Conservation (phyloP, 2,797 vertebrate genomes). For the Sus cebifrons region DNA sequence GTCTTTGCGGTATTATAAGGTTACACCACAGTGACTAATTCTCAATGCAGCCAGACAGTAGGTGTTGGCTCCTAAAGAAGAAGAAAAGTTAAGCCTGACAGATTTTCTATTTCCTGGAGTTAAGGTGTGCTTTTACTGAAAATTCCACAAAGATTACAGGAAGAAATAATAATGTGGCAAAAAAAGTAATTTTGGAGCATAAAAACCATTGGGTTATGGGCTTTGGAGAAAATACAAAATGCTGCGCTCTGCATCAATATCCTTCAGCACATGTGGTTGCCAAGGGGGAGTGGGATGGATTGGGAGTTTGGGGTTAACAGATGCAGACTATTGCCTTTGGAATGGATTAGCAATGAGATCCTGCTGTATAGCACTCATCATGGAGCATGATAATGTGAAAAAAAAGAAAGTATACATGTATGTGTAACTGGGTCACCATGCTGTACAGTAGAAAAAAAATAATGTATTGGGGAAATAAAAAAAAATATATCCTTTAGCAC, state of each 20-base stretch:
- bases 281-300: too few relatives aligned
- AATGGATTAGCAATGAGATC: too few relatives aligned
- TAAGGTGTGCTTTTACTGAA: slow-evolving; percentile 67
- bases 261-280: not conserved
- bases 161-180: slow-evolving; percentile 55
- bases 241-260: not conserved
- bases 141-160: slow-evolving; percentile 52
- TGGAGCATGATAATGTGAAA: too few relatives aligned
- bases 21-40: not conserved
- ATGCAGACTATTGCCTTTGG: too few relatives aligned
- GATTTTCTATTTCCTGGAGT: slow-evolving; percentile 70
- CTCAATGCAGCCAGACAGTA: slow-evolving; percentile 2
- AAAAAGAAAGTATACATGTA: too few relatives aligned
- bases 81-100: slow-evolving; percentile 46
- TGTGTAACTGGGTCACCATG: too few relatives aligned
- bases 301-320: too few relatives aligned
- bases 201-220: not conserved
- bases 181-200: slow-evolving; percentile 24
- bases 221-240: slow-evolving; percentile 53
- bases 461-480: too few relatives aligned
- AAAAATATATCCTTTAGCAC: not conserved
- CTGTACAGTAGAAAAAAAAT: too few relatives aligned
- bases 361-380: too few relatives aligned
- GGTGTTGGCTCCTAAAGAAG: not conserved
- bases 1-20: not conserved